Evolutionary conservation across 2,888 invertebrate species (phyloP), one percentile per base, ranked within the genome.

Genomic region (Tetragnatha montana): DNA sequence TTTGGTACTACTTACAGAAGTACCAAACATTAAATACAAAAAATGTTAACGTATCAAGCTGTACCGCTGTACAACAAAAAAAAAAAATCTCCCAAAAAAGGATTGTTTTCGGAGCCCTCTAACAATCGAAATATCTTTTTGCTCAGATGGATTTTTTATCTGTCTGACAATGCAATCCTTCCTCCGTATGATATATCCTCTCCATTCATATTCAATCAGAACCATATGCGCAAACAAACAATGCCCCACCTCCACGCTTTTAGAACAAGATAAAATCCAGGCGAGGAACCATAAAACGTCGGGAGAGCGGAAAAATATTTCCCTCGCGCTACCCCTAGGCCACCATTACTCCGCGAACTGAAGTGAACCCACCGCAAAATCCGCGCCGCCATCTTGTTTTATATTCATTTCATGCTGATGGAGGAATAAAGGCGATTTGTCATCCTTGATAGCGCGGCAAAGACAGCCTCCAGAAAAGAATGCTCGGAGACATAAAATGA

Each of bases 401-500:
- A 71, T 86, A 86, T 86, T 86, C 86, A 86, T 86, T 86, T 74
- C 86, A 86, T 86, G 86, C 8, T 50, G 69, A 79, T 79, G 51
- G 71, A 71, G 73, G 73, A 86, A 80, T 70, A 86, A 73, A 73
- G 71, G 60, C 86, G 86, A 86, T 86, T 86, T 86, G 86, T 86
- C 86, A 86, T 86, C 86, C 73, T n/a, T 80, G 78, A 86, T 86
- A 86, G 80, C 49, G 47, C 1, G 21, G 22, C 17, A 22, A 68
- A 81, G 49, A 51, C 47, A 76, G 76, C 51, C 22, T 50, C 17
- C 49, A 22, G 51, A 70, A 84, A 12, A 68, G 60, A 80, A 86
- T 60, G 80, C 86, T 80, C 19, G 73, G 73, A 86, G 86, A 86
- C 86, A 86, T 79, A 79, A 86, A 86, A 86, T 80, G 86, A 86